Base-by-base conservation (phyloP, 2,797 vertebrate genomes). In the Heliangelus exortis region DNA sequence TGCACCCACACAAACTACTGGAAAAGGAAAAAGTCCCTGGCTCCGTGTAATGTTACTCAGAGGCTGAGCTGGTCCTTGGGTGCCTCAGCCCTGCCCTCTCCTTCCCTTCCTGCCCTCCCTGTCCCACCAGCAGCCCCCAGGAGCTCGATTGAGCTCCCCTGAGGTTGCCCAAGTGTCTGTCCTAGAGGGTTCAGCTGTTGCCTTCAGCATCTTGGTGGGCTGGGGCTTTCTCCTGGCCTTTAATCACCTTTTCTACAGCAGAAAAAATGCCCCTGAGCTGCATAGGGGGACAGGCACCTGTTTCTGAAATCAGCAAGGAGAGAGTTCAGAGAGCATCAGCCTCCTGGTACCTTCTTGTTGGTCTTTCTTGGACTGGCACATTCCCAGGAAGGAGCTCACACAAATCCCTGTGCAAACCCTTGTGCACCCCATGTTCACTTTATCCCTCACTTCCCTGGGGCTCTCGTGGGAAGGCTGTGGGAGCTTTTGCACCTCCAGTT, bases 91-190 rank as follows among this genome's bases (percentile, higher is more conserved):
- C 51, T 86, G 63, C 54, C 23, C 41, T 83, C 34, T 55, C 50
- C 3, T 57, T 75, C 72, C 92, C 93, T 95, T 76, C 50, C 86
- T 95, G 91, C 89, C 83, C 53, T 90, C 65, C 18, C 16, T 23
- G 29, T 34, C 81, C 85, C 89, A 61, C 18, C 48, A 41, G 2
- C 21, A 41, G 39, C 39, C 39, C 13, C 39, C 39, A 14, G 39
- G 39, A 41, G 39, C 39, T 41, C 5, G 13, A 41, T 14, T 23
- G 31, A 33, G 65, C 23, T 54, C 33, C 11, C 39, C 66, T 13
- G 23, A 39, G 25, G 4, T 29, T 58, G 50, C 45, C 39, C 1
- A 0, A 43, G n/a, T 36, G 4, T 53, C 36, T 12, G 7, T 8
- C 10, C 22, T 34, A 29, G 5, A 82, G 31, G 80, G 48, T 91